These are phyloP conservation scores for Chaenocephalus aceratus DNA, from an alignment of 2,113 vertebrate species.

Conservation along the genomic window DNA sequence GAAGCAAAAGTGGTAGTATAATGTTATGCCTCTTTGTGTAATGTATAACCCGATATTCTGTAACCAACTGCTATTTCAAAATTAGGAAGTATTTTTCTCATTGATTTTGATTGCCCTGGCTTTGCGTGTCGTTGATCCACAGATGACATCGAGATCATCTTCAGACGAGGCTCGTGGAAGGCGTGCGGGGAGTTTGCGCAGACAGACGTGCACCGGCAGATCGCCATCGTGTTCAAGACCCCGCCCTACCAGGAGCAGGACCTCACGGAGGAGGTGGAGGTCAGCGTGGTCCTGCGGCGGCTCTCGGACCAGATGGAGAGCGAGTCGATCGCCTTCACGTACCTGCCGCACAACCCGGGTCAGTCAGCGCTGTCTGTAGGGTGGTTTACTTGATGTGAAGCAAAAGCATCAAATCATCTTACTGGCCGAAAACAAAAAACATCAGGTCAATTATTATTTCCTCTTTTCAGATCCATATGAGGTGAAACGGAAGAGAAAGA, in stretches of 20 bases:
- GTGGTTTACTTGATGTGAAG: neutral
- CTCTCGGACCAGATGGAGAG: slow-evolving; percentile 92
- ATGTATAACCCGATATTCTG: neutral
- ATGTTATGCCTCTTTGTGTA: neutral
- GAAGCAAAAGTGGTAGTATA: neutral
- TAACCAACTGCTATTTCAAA: neutral
- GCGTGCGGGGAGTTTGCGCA: slow-evolving; percentile 92
- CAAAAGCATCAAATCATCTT: neutral
- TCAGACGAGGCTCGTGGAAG: slow-evolving; percentile 88
- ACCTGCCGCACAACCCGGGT: slow-evolving; percentile 89
- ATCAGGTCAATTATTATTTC: neutral
- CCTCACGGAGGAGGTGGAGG: slow-evolving; percentile 85
- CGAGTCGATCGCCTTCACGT: slow-evolving; percentile 87
- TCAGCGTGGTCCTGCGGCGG: slow-evolving; percentile 86
- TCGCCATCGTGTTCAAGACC: slow-evolving; percentile 93
- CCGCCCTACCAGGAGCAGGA: slow-evolving; percentile 90
- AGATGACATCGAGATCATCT: slow-evolving; percentile 94
- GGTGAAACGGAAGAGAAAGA: slow-evolving; percentile 83
- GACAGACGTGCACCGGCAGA: slow-evolving; percentile 93
- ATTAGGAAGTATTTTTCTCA: neutral
- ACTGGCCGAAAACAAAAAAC: neutral
- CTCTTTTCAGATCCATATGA: slow-evolving; percentile 83
- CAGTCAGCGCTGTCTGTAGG: slow-evolving; percentile 12
- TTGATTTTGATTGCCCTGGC: neutral
- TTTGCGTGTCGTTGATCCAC: slow-evolving; percentile 3